Evolutionary conservation across 2,113 vertebrate genomes (phyloP), one percentile per base, ranked within the genome.

Genomic region (Phrynosoma blainvillii): DNA sequence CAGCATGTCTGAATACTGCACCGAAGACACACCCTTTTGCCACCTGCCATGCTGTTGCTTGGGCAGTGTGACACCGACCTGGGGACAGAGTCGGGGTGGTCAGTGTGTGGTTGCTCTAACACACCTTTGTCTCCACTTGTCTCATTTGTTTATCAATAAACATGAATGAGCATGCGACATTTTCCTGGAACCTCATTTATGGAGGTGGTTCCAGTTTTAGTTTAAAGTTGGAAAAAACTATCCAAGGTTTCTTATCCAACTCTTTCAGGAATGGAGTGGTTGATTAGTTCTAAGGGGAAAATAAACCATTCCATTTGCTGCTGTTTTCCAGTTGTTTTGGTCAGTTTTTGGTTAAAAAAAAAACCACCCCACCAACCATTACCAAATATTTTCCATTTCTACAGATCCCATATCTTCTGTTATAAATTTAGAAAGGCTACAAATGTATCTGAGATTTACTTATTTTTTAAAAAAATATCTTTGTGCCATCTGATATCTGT

Each of bases 401-500:
- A 88, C 90, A 95, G 93, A 91, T 91, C 91, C 90, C 87, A 93
- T 88, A 89, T 94, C 91, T 90, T 93, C 94, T 92, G 89, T 71
- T 92, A 91, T 85, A 93, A 95, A 91, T 91, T 91, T 92, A 95
- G 70, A 75, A 79, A 79, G 68, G 36, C 82, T 81, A 91, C 92
- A 92, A 93, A 94, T 89, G 86, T 91, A 71, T 86, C 91, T 90
- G 92, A 92, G 93, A 94, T n/a, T n/a, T n/a, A n/a, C n/a, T 90
- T 68, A 47, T 47, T 77, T 92, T 91, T 92, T n/a, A n/a, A n/a
- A 47, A 14, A 70, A 77, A 84, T 74, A 70, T 89, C 86, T 94
- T 91, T 92, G 90, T 95, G 94, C 95, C 95, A 95, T 95, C 95
- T 96, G 95, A 94, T 89, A 95, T 88, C 93, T 94, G 91, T 94